These are phyloP conservation scores for Chionoecetes opilio DNA, from an alignment of 1,140 invertebrate species.

Conservation along the genomic window DNA sequence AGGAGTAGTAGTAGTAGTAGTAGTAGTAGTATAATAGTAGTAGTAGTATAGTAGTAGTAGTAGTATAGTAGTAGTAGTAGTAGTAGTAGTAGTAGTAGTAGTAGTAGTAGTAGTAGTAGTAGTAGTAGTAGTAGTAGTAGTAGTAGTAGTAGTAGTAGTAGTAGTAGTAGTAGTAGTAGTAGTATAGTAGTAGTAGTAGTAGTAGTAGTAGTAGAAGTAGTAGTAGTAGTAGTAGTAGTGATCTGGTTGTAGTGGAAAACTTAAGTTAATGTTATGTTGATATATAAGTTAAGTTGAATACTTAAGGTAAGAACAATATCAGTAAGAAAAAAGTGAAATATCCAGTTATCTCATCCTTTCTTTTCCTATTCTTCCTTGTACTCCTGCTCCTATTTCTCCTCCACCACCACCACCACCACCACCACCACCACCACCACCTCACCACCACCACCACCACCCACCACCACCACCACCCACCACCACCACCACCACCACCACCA, in stretches of 20 bases:
- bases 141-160: slow-evolving; percentile 45
- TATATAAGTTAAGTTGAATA: no score
- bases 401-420: neutral
- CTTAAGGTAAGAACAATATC: no score
- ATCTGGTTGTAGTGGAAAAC: neutral
- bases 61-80: slow-evolving; percentile 41
- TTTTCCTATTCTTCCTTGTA: neutral
- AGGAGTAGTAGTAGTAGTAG: slow-evolving; percentile 52
- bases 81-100: slow-evolving; percentile 36
- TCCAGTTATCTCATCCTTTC: neutral
- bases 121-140: slow-evolving; percentile 52
- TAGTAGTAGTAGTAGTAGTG: slow-evolving; percentile 46
- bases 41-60: slow-evolving; percentile 35
- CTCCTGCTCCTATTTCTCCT: neutral
- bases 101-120: slow-evolving; percentile 50
- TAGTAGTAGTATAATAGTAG: slow-evolving; percentile 40
- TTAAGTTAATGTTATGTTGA: no score
- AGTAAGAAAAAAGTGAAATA: no score
- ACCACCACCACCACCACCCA: neutral
- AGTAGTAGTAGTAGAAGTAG: slow-evolving; percentile 39
- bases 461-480: neutral
- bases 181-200: slow-evolving; percentile 51
- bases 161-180: slow-evolving; percentile 48
- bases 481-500: neutral
- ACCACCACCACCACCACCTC: neutral